These are phyloP conservation scores for Phenganax subtilis DNA, from an alignment of 92 coral and sea anemone genomes.

Conservation along the genomic window DNA sequence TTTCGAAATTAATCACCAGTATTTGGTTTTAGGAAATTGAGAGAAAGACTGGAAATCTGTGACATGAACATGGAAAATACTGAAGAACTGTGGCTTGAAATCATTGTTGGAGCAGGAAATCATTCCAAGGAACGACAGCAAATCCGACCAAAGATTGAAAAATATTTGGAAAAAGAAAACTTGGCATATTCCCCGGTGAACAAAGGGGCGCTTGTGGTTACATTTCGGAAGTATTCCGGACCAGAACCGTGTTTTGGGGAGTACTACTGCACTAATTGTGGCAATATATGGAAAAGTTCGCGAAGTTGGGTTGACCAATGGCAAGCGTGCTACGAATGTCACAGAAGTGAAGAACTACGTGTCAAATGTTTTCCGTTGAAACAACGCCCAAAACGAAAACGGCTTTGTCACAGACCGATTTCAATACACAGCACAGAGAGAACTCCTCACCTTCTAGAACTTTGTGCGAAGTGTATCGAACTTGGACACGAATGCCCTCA, in stretches of 20 bases:
- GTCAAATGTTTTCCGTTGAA: background rate
- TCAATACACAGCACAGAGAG: background rate
- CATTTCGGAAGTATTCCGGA: slow-evolving; percentile 36
- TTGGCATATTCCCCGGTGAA: slow-evolving; percentile 12
- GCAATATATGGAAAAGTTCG: slow-evolving; percentile 26
- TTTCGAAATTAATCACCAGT: background rate
- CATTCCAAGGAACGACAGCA: slow-evolving; percentile 34
- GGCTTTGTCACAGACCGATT: background rate
- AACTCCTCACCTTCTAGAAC: background rate
- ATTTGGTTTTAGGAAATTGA: background rate
- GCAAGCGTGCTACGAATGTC: slow-evolving; percentile 9
- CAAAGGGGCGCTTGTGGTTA: slow-evolving; percentile 41
- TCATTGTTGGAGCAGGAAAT: slow-evolving; percentile 47
- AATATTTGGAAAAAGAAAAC: slow-evolving; percentile 7
- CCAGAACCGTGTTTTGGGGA: slow-evolving; percentile 36
- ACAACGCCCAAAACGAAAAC: background rate
- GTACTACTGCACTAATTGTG: slow-evolving; percentile 41
- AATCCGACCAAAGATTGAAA: slow-evolving; percentile 42
- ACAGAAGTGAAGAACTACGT: background rate
- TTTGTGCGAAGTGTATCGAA: slow-evolving; percentile 9
- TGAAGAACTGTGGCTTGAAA: slow-evolving; percentile 39
- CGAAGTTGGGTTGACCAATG: slow-evolving; percentile 37
- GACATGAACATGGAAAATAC: background rate
- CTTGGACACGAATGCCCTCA: slow-evolving; percentile 6
- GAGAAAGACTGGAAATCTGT: slow-evolving; percentile 10